Evolutionary conservation across 2,797 vertebrate genomes (phyloP), one percentile per base, ranked within the genome.

Genomic region (Mormyrus proboscirostris): DNA sequence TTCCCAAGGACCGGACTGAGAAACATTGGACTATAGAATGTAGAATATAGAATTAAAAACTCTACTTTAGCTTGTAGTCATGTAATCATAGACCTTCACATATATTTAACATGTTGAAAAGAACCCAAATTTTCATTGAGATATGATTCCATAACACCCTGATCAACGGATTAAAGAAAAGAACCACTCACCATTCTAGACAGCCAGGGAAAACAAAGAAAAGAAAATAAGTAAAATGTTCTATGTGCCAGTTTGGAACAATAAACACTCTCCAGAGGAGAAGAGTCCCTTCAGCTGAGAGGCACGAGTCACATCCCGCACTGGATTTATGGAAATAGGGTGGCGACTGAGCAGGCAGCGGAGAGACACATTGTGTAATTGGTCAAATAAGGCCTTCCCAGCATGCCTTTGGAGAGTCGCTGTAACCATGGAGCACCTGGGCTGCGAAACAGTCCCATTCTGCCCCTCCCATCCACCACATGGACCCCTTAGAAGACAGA

Each of bases 351-450:
- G 44, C 82, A 49, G 82, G 49, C 41, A 25, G 82, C 14, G 41
- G 85, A 87, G 51, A 57, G 85, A 87, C 85, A 87, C 53, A 57
- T 33, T 16, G 14, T 59, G 51, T 87, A 87, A 87, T 87, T 87
- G 53, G 33, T 57, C 51, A 87, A 87, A 87, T 57, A 57, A 87
- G 85, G 51, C 53, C 7, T 50, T 51, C 85, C 85, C 85, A 87
- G 53, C 7, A 57, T 53, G 85, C 53, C 25, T n/a, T 85, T 12
- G 49, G 50, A 51, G 10, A 25, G 47, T 12, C 22, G 83, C 44
- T 10, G 9, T 85, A 51, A 85, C 49, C 10, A 22, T 14, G 83
- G 22, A 59, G 53, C 22, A 9, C 49, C 84, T 50, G 22, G 4
- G 25, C 85, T 41, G 29, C 1, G 25, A 44, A 51, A 86, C 85